Base-by-base conservation (phyloP, 2,113 vertebrate species). In the Falcunculus frontatus region DNA sequence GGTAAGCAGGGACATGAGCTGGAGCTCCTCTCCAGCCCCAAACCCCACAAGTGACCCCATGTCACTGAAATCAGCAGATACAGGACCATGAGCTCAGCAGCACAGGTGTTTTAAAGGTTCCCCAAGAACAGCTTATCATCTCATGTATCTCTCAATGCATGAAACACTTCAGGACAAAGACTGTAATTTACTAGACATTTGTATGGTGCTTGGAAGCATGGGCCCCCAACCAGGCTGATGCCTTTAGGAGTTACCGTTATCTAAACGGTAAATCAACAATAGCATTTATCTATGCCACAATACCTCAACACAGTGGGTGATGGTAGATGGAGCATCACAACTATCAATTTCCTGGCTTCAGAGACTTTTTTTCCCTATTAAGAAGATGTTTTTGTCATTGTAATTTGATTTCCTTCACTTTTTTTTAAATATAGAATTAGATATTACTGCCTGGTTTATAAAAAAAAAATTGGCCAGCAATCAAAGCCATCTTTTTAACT, bases 401-500 rank as follows among this genome's bases (percentile, higher is more conserved):
- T 65, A 93, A 96, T 90, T 96, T 96, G 84, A 96, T 96, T 96
- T 95, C 64, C 79, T 90, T 94, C 79, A 64, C 62, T 90, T 93
- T 92, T 87, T 93, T 91, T 76, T 2, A 16, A 96, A 95, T 88
- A 93, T 6, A 80, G 63, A 96, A 97, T 94, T 92, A 96, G 90
- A 93, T 74, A 96, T 91, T 89, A 91, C 62, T 90, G 80, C 18
- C 30, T 82, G 70, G 83, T 77, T 94, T 33, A 91, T 70, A 83
- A 92, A 52, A 67, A 80, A 74, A 78, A 73, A 87, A 69, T 49
- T 92, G 94, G 90, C 83, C n/a, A 42, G 80, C 80, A 92, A 60
- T 84, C 95, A 97, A 93, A 96, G 87, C 79, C 74, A 57, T 96
- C 46, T 93, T 93, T 96, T 95, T 92, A 91, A 89, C 91, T 84